Evolutionary conservation across 2,113 vertebrate species (phyloP), one percentile per base, ranked within the genome.

Genomic region (Opisthocomus hoazin): DNA sequence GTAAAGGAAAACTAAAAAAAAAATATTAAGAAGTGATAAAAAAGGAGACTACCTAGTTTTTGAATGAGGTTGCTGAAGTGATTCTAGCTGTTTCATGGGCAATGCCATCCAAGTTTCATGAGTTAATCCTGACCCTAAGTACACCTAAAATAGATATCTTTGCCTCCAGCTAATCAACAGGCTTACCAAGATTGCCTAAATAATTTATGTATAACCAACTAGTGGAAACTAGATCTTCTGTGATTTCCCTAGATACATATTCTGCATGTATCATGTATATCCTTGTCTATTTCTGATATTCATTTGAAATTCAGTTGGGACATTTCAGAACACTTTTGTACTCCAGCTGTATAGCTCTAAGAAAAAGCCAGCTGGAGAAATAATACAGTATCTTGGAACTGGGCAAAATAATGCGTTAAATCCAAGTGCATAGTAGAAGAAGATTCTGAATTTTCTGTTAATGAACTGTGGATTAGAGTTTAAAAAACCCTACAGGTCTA

Each of bases 271-370:
- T 92, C 96, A 95, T 96, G 96, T 92, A 92, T 95, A 96, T 94
- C 89, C 57, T 87, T 94, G 92, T 66, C 92, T 96, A 95, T 96
- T 96, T 96, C 91, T 96, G 92, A 96, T 95, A 83, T 57, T 95
- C 94, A 83, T 96, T 96, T 96, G 89, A 94, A 96, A 97, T 97
- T 94, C 96, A 95, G 45, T 50, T 91, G 96, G 96, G 96, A 94
- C 77, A 56, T 96, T 94, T 94, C 86, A 91, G 77, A 96, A 92
- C 74, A 63, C 77, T 96, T 96, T 76, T 36, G 54, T 91, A 76
- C 91, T 96, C 86, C 77, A 92, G 89, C 94, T 96, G 84, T 73
- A 63, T 37, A 87, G 89, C 92, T 92, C 70, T 70, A 79, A 94
- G 95, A 63, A 94, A 94, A 95, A 96, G 54, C 61, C 91, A 96